Evolutionary conservation across 2,797 vertebrate species (phyloP).

Genomic region (Sciurus vulgaris): DNA sequence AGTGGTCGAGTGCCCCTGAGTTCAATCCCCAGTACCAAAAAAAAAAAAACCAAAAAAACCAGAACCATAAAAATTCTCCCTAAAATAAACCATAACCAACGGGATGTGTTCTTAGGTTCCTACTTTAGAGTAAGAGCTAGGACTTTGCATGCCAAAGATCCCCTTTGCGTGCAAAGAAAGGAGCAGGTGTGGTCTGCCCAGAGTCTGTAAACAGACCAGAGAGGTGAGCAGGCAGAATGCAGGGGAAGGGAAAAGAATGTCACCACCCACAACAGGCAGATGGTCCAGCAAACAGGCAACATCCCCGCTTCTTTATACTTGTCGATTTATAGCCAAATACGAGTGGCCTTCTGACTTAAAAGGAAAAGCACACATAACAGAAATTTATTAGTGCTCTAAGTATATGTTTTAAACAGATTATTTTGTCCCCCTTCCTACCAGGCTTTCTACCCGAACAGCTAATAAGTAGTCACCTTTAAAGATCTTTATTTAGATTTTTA

Average conservation of each 20-base stretch:
- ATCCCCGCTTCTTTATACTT: not conserved
- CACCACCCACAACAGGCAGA: not conserved
- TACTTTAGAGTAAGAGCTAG: not conserved
- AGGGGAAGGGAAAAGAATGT: not conserved
- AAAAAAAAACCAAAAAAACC: not conserved
- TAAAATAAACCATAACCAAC: conserved; percentile 53
- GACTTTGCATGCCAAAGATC: not conserved
- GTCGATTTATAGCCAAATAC: not conserved
- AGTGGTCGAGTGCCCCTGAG: too few species aligned
- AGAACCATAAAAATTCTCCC: not conserved
- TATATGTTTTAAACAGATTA: conserved; percentile 17
- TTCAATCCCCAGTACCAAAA: too few species aligned
- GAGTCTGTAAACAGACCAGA: not conserved
- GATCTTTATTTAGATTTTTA: conserved; percentile 43
- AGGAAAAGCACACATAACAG: not conserved
- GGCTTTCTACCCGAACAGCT: conserved; percentile 3
- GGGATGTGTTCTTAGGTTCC: not conserved
- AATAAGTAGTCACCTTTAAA: conserved; percentile 27
- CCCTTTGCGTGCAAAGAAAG: not conserved
- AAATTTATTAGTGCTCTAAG: not conserved
- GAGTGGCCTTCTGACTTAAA: not conserved
- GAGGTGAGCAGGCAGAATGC: not conserved
- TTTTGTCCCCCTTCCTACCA: conserved; percentile 8
- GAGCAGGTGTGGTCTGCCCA: not conserved
- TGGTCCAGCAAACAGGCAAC: not conserved